Base-by-base conservation (phyloP, 2,888 invertebrate species). In the Eristalis arbustorum region DNA sequence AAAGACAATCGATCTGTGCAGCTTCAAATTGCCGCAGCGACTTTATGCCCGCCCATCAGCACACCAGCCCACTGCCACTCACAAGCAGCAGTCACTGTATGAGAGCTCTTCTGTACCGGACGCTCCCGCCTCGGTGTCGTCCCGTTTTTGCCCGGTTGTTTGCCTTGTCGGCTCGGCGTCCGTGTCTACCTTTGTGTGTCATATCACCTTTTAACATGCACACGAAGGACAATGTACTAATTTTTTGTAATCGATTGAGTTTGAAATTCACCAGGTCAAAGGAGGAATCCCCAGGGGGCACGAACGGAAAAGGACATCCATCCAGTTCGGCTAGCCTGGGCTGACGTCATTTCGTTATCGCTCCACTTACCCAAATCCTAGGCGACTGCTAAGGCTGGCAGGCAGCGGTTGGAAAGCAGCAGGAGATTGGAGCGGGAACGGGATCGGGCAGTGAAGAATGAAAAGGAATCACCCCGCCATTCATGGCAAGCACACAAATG, bases 401-500 rank as follows among this genome's bases (percentile, higher is more conserved):
- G 5, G 31, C 31, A 31, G 31, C 31, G 31, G 31, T 31, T 4
- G 31, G 31, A 31, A 31, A 31, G 31, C 31, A 31, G 31, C 31
- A 10, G 31, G 31, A 8, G 31, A 31, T 31, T 31, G 31, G 10
- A 31, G 31, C 31, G 31, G n/a, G 56, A n/a, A 64, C 23, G 66
- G 49, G 57, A 22, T 40, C 49, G 56, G 59, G 11, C n/a, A 13
- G 11, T 69, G 22, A 22, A 75, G 67, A 59, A 74, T 82, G 61
- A 82, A 73, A 78, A 71, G 64, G 64, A 82, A 78, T 82, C 82
- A 74, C 77, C 61, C 59, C 64, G 64, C 76, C 76, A 81, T 84
- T 84, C 85, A 85, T 85, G 66, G 77, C 66, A 74, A 81, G 66
- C 69, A 75, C 75, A 83, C 37, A 78, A 83, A 75, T 87, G 83